Conservation (phyloP, 2,113 vertebrate genomes). For the Chelonoidis abingdonii region DNA sequence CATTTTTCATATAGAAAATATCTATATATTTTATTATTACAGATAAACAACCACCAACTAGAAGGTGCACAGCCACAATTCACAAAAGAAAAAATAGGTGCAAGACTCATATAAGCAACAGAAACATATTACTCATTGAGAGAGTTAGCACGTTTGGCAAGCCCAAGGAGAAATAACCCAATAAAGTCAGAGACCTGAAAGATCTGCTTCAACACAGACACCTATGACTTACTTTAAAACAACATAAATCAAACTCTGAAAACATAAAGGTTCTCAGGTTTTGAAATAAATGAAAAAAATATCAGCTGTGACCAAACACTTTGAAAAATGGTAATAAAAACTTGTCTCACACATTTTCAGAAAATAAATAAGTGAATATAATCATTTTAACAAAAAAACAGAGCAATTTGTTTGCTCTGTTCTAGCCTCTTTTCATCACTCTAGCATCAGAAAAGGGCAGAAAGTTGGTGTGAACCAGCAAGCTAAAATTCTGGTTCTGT, state of each 20-base stretch:
- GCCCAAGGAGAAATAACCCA: background rate
- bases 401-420: background rate
- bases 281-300: fast-evolving
- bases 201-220: background rate
- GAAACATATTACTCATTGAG: background rate
- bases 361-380: background rate
- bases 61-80: fast-evolving
- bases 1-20: background rate
- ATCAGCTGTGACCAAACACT: fast-evolving
- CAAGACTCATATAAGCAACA: background rate
- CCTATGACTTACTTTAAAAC: background rate
- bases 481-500: background rate
- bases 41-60: fast-evolving
- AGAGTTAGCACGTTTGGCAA: background rate
- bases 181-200: background rate
- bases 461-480: background rate
- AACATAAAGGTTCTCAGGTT: background rate
- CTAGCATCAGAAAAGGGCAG: background rate
- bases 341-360: background rate
- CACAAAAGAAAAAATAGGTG: background rate
- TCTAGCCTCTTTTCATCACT: background rate
- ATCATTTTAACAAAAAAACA: background rate
- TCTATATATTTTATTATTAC: background rate
- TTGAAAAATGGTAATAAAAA: background rate
- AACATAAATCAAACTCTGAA: background rate